Conservation (phyloP, 2,113 vertebrate species). For the Melanocharis versteri region DNA sequence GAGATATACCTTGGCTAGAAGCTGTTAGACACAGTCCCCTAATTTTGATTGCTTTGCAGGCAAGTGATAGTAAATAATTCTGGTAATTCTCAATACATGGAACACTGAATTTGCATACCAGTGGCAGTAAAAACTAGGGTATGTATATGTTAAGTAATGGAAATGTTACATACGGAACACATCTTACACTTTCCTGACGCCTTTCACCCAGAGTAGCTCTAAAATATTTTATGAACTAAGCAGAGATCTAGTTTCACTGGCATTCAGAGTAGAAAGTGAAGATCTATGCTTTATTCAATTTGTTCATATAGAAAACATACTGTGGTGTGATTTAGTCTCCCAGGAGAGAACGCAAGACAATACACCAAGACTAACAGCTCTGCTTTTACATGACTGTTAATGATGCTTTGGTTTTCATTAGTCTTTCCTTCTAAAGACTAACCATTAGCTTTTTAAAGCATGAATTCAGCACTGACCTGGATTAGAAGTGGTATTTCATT, state of each 20-base stretch:
- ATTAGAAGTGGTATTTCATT: neutral
- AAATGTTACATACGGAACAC: neutral
- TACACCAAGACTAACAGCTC: neutral
- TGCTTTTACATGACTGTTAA: neutral
- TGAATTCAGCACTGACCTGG: neutral
- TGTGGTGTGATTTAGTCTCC: neutral
- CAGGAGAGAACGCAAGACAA: neutral
- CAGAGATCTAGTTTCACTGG: neutral
- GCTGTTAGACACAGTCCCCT: neutral
- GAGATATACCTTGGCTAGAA: neutral
- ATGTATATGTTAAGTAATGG: neutral
- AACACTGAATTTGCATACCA: neutral
- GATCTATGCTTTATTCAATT: neutral
- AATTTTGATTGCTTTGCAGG: neutral
- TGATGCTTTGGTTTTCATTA: neutral
- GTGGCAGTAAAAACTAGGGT: neutral
- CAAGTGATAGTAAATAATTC: neutral
- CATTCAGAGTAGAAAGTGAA: neutral
- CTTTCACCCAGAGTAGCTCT: neutral
- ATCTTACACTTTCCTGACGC: neutral
- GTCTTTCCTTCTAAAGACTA: neutral
- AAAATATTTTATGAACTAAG: neutral
- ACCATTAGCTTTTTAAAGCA: neutral
- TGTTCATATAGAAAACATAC: neutral
- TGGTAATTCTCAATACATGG: neutral